Conservation (phyloP, 1,140 invertebrate species). For the Drosophila ficusphila region DNA sequence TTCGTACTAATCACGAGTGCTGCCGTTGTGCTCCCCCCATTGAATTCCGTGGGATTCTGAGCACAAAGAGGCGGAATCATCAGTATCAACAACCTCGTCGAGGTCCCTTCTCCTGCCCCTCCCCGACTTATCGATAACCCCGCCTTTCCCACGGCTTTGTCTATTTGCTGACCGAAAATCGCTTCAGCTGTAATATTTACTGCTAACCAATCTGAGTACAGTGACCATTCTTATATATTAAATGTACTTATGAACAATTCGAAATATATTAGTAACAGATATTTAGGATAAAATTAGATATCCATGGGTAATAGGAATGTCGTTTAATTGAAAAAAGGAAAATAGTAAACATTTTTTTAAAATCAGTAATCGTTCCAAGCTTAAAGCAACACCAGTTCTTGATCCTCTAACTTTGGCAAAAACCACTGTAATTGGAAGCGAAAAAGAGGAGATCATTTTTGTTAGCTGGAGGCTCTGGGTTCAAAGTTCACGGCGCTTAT, state of each 20-base stretch:
- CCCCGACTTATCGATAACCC: neutral
- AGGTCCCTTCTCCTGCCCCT: slow-evolving; percentile 11
- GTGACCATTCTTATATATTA: neutral
- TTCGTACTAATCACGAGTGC: slow-evolving; percentile 48
- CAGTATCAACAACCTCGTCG: slow-evolving; percentile 46
- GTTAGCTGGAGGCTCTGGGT: slow-evolving; percentile 27
- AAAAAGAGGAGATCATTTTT: slow-evolving; percentile 20
- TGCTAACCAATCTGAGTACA: slow-evolving; percentile 39
- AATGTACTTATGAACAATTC: no score
- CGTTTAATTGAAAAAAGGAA: no score
- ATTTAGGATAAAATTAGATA: no score
- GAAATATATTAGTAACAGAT: no score
- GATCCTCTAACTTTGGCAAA: neutral
- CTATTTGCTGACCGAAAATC: slow-evolving; percentile 38
- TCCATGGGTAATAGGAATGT: no score
- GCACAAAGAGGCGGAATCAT: slow-evolving; percentile 33
- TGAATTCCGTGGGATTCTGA: slow-evolving; percentile 1
- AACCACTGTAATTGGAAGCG: neutral
- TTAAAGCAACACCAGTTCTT: no score
- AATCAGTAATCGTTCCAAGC: neutral
- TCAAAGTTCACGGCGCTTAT: slow-evolving; percentile 74
- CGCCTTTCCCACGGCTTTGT: neutral
- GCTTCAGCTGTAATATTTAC: slow-evolving; percentile 58
- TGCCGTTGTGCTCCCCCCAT: slow-evolving; percentile 15
- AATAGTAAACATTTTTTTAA: no score